Evolutionary conservation across 2,888 invertebrate species (phyloP), one percentile per base, ranked within the genome.

Genomic region (Tetragonula carbonaria): DNA sequence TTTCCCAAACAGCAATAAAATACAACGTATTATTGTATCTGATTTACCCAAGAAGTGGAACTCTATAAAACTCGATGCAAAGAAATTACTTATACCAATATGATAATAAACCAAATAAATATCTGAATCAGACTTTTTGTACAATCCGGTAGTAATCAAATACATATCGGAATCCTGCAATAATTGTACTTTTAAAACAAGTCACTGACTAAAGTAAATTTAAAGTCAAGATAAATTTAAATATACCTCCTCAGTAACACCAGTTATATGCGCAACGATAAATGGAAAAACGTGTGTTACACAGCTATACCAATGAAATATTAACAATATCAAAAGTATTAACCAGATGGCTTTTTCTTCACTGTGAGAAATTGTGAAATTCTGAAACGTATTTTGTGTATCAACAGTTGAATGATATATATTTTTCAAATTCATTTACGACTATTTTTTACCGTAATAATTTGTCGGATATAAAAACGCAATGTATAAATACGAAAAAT

Each of bases 291-390:
- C 81, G n/a, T 91, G 91, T 16, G 89, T 91, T 21, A 91, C 14
- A 74, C 93, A 93, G 13, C 92, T 90, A 59, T 91, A 88, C 93
- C 93, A 93, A 66, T 93, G 93, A 78, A 92, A 90, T 68, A 93
- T 88, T 28, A 93, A 82, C 14, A 82, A 14, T 5, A 92, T 92
- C 23, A 93, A 74, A 8, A 91, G 38, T 21, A 84, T 55, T 0
- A 93, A 55, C 93, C 93, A 93, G 23, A 92, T 78, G 3, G 78
- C 86, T 23, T 87, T 84, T 21, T 93, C 90, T 33, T 66, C 65
- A 38, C 87, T 82, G 51, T 90, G 87, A 14, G 91, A 86, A 67
- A 88, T 67, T 33, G 89, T 81, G 21, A 86, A 91, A n/a, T 62
- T 90, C 92, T 93, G 65, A 55, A 73, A 82, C 74, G n/a, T 53